Evolutionary conservation across 2,113 vertebrate genomes (phyloP).

Genomic region (Acrocephalus kingi): DNA sequence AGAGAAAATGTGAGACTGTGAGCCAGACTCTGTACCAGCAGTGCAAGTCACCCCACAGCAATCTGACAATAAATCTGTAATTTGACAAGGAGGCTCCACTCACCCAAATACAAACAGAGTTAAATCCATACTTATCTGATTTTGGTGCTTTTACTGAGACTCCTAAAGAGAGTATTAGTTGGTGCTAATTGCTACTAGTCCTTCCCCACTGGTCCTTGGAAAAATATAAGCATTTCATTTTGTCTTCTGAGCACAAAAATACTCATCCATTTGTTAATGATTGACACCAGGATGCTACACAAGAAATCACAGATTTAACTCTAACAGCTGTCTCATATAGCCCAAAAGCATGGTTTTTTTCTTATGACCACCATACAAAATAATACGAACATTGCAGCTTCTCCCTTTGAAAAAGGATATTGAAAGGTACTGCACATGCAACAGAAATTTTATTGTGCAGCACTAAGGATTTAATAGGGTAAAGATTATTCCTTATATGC

Average conservation of each 20-base stretch:
- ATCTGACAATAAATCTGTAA: neutral
- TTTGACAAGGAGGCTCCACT: neutral
- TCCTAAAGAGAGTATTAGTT: neutral
- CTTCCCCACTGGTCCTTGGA: neutral
- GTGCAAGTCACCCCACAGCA: neutral
- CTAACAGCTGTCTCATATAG: neutral
- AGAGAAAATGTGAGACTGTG: accelerated
- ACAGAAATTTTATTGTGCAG: neutral
- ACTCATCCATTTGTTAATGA: neutral
- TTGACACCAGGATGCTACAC: neutral
- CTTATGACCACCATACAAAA: neutral
- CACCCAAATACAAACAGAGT: neutral
- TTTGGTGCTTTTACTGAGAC: neutral
- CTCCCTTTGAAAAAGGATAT: neutral
- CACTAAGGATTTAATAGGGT: neutral
- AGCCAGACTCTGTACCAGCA: neutral
- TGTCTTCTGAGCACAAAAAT: neutral
- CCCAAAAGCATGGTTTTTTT: neutral
- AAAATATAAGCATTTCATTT: neutral
- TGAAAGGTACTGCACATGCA: neutral
- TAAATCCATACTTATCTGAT: neutral
- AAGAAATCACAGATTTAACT: neutral
- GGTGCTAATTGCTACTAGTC: neutral
- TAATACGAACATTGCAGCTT: neutral
- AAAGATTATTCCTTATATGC: neutral